These are phyloP conservation scores for Pachydiplax longipennis DNA, from an alignment of 2,888 invertebrate genomes.

Conservation along the genomic window DNA sequence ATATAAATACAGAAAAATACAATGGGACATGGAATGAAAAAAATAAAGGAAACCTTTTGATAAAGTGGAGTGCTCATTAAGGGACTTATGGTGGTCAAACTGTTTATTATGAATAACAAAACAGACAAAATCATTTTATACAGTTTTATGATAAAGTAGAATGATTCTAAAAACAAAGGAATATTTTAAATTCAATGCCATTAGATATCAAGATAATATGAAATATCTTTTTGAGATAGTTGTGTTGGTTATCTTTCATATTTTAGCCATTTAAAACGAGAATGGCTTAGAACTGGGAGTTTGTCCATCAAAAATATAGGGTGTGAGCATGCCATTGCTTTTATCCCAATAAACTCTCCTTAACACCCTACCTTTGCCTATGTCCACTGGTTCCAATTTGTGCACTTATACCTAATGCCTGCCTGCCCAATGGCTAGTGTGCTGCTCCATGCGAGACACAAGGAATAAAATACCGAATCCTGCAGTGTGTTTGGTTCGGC, in stretches of 20 bases:
- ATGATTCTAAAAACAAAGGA: no score
- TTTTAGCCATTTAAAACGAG: not conserved
- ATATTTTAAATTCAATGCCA: no score
- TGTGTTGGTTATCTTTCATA: no score
- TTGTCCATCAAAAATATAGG: not conserved
- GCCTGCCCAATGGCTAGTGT: constrained; percentile 68
- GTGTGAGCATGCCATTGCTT: constrained; percentile 35
- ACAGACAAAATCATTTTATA: no score
- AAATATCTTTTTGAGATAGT: not conserved
- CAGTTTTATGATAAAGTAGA: no score
- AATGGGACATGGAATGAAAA: no score
- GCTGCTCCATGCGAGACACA: constrained; percentile 81
- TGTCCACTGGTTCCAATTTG: not conserved
- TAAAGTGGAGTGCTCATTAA: no score
- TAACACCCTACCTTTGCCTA: not conserved
- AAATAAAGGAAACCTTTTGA: no score
- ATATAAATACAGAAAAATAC: no score
- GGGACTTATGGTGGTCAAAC: no score
- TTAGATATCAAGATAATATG: not conserved
- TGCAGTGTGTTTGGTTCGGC: constrained; percentile 93
- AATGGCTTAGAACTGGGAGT: not conserved
- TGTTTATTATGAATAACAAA: no score
- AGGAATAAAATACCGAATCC: constrained; percentile 86
- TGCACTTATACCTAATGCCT: not conserved
- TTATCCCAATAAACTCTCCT: not conserved